Evolutionary conservation across 2,888 invertebrate genomes (phyloP), one percentile per base, ranked within the genome.

Genomic region (Heteromyza rotundicornis): DNA sequence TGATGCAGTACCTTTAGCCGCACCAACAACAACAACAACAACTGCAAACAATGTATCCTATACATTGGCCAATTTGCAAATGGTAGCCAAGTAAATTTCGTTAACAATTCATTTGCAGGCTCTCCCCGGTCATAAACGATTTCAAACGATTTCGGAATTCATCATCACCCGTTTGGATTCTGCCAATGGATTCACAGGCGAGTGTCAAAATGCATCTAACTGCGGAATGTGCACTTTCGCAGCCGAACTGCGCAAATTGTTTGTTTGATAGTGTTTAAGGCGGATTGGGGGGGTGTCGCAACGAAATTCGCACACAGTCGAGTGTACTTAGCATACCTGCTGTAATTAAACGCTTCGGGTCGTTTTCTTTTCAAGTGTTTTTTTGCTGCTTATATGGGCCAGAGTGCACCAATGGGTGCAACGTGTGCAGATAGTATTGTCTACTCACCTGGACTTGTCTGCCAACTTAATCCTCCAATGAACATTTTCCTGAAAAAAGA

Each of bases 381-480:
- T 27, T 27, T 27, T 27, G n/a, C n/a, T 27, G 10, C 5, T 27
- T 27, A 27, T 27, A 27, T 27, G 5, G n/a, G 32, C 7, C 32
- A 12, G 32, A 32, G 5, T 32, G n/a, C 12, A 8, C 32, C 12
- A 32, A 32, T 32, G 5, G 32, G 12, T 32, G 12, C 7, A 32
- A 5, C 32, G 14, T 14, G n/a, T 8, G n/a, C 3, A 40, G 40
- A 40, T n/a, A 40, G n/a, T n/a, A n/a, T 40, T 20, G 47, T 2
- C 19, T 47, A 70, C 89, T 88, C 89, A 98, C 97, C 97, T 92
- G 97, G 96, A 89, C 96, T 97, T 84, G 98, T 98, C 89, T 98
- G 98, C 98, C 98, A 98, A 88, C 97, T 97, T 84, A 98, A 91
- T 83, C 98, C 98, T 84, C 98, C 98, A 88, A 98, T 96, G 90